Conservation (phyloP, 2,888 invertebrate species). For the Chloroclysta siterata region DNA sequence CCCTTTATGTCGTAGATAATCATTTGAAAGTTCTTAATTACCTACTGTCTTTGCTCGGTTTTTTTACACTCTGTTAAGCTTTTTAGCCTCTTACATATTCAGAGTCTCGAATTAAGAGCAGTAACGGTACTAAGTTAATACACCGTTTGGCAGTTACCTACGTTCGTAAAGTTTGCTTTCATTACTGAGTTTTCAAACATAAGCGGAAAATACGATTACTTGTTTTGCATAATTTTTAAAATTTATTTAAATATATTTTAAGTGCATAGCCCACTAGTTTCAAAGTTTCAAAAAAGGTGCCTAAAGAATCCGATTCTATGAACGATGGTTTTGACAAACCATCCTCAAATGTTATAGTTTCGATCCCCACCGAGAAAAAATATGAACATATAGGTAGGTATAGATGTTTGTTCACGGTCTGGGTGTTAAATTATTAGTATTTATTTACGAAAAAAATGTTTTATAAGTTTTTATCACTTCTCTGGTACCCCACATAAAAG, state of each 20-base stretch:
- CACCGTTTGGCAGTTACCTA: slow-evolving; percentile 12
- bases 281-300: too few species aligned
- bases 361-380: too few species aligned
- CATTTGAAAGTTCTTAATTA: slow-evolving; percentile 18
- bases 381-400: too few species aligned
- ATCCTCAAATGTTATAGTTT: too few species aligned
- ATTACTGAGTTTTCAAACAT: neutral
- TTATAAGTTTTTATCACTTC: too few species aligned
- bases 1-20: slow-evolving; percentile 4
- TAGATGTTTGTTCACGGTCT: too few species aligned
- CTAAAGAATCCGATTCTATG: too few species aligned
- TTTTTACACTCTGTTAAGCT: slow-evolving; percentile 32
- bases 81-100: slow-evolving; percentile 29
- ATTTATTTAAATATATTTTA: neutral
- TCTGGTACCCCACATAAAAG: too few species aligned
- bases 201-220: neutral
- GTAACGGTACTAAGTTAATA: slow-evolving; percentile 29
- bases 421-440: too few species aligned
- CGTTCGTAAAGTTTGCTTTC: neutral
- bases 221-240: neutral
- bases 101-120: slow-evolving; percentile 24
- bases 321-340: too few species aligned
- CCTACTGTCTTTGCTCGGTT: slow-evolving; percentile 20
- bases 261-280: too few species aligned
- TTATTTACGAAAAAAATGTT: too few species aligned